Evolutionary conservation across 64 coral and sea anemone genomes (phyloP), one percentile per base, ranked within the genome.

Genomic region (Stichodactyla mertensii): DNA sequence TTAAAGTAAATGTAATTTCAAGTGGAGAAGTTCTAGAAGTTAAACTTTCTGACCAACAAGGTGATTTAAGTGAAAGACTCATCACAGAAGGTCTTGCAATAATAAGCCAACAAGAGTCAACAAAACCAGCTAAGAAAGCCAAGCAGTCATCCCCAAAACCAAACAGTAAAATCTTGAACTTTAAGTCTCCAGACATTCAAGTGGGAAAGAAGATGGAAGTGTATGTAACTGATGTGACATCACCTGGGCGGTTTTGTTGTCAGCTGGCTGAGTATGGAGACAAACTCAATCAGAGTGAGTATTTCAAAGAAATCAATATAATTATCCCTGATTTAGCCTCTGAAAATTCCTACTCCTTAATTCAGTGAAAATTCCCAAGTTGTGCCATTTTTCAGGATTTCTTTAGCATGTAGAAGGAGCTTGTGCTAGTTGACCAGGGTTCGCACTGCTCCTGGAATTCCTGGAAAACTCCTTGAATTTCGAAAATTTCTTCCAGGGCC

Each of bases 231-330:
- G 81, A 84, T 59, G 58, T 92, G 8, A 90, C 79, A 52, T 90
- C 94, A 66, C 94, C 94, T 88, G 91, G 91, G 52, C 60, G 54
- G 80, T 96, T 96, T 61, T 90, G 78, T 55, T 96, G 94, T 71
- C 94, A 96, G 26, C 67, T 96, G 4, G 86, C 55, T 18, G 82
- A 89, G 10, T 86, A 84, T 55, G 77, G 78, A 20, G 79, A 83
- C 22, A 80, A 93, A 16, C 79, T 96, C 18, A 88, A 96, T 85
- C 79, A 86, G 13, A 93, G 94, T 96, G 87, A 93, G 94, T 96
- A 20, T 61, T 59, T 55, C 36, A 45, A 82, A 20, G 6, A 13
- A 54, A 4, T 55, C 5, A 22, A 5, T 16, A 57, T 54, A 12
- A 23, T 86, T 10, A 22, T 54, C 22, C 10, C 36, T 45, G 36